Evolutionary conservation across 2,797 vertebrate genomes (phyloP).

Genomic region (Chromis chromis): DNA sequence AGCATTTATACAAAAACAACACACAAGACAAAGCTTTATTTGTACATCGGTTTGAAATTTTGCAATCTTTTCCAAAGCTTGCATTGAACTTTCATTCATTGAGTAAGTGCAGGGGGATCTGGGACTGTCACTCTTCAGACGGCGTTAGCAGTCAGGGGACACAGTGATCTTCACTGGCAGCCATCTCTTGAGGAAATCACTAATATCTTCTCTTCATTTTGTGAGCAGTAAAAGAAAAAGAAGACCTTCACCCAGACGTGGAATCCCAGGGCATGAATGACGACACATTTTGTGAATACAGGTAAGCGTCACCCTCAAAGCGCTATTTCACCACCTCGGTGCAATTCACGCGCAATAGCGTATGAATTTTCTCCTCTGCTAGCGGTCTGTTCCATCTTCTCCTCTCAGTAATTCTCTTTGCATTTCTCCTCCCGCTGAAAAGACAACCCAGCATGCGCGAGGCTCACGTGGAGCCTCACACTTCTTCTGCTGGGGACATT

Average conservation of each 20-base stretch:
- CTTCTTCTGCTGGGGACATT: constrained; percentile 70
- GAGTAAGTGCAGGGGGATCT: constrained; percentile 29
- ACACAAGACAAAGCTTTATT: not conserved
- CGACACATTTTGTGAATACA: constrained; percentile 98
- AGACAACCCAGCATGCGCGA: constrained; percentile 72
- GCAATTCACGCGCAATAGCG: constrained; percentile 33
- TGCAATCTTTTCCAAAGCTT: not conserved
- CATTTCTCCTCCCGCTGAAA: constrained; percentile 75
- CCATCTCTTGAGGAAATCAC: constrained; percentile 49
- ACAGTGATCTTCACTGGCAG: constrained; percentile 37
- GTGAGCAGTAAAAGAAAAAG: constrained; percentile 95
- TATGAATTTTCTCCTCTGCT: constrained; percentile 32
- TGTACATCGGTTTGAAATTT: not conserved
- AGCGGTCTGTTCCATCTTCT: constrained; percentile 20
- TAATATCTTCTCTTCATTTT: constrained; percentile 62
- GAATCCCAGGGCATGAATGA: constrained; percentile 97
- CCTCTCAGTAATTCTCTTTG: constrained; percentile 60
- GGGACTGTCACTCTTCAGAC: constrained; percentile 28
- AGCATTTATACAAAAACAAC: too few species aligned
- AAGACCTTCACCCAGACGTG: constrained; percentile 95
- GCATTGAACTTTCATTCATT: constrained; percentile 13
- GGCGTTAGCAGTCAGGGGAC: constrained; percentile 34
- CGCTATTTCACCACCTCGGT: constrained; percentile 40
- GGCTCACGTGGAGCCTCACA: constrained; percentile 68
- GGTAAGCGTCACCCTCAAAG: constrained; percentile 83